Evolutionary conservation across 2,888 invertebrate species (phyloP).

Genomic region (Oscheius sp.): DNA sequence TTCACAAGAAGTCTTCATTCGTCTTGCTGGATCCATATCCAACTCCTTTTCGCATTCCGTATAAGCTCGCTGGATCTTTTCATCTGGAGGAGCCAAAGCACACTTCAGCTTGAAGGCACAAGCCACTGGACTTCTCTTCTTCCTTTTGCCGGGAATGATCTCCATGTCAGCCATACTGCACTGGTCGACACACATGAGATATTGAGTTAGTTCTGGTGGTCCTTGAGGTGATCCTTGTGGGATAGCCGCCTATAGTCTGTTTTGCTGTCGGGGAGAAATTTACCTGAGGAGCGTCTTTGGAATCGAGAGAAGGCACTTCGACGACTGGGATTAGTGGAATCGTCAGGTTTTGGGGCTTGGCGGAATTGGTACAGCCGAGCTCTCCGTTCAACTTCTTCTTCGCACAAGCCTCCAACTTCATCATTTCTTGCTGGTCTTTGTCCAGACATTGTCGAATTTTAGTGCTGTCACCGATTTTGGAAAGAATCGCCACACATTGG

Average conservation of each 20-base stretch:
- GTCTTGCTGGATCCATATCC: constrained; percentile 49
- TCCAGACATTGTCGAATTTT: constrained; percentile 65
- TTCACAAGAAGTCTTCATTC: constrained; percentile 60
- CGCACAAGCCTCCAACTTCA: constrained; percentile 62
- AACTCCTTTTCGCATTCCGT: constrained; percentile 63
- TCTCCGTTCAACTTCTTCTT: constrained; percentile 60
- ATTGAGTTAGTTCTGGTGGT: constrained; percentile 61
- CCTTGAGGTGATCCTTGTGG: constrained; percentile 30
- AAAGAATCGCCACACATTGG: constrained; percentile 57
- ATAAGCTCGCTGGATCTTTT: constrained; percentile 59
- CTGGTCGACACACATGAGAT: constrained; percentile 67
- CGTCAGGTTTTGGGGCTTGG: constrained; percentile 63
- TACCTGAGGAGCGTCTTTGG: constrained; percentile 3
- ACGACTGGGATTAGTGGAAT: constrained; percentile 67
- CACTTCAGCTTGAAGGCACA: constrained; percentile 68
- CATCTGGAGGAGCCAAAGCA: constrained; percentile 64
- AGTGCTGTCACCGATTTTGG: constrained; percentile 60
- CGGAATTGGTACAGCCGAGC: constrained; percentile 65
- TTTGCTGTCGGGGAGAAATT: background rate
- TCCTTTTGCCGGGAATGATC: constrained; percentile 43
- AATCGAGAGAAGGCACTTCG: constrained; percentile 44
- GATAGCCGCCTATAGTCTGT: background rate
- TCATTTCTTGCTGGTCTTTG: constrained; percentile 61
- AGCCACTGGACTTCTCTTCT: constrained; percentile 59
- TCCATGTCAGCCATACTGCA: constrained; percentile 63